Conservation (phyloP, 2,888 invertebrate genomes). For the Sipha maydis region DNA sequence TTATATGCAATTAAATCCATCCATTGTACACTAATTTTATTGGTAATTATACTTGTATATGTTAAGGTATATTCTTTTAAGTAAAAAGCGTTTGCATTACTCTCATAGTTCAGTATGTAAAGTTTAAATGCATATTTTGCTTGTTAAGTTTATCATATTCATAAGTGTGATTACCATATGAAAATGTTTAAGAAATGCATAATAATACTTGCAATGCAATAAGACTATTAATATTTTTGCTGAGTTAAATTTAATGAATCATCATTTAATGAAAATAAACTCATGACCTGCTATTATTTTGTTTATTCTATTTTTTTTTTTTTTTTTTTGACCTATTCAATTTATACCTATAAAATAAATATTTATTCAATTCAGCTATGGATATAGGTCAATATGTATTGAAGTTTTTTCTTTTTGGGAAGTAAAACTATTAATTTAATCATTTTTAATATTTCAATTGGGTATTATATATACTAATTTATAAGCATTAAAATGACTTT, state of each 20-base stretch:
- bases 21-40: neutral
- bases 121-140: neutral
- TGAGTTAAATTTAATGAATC: slow-evolving; percentile 12
- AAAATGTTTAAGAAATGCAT: neutral
- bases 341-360: neutral
- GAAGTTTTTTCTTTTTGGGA: neutral
- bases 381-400: slow-evolving; percentile 28
- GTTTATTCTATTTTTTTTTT: neutral
- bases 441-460: neutral
- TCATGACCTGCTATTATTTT: slow-evolving; percentile 38
- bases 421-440: neutral
- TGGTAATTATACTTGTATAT: neutral
- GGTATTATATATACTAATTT: neutral
- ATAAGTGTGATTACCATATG: neutral
- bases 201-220: neutral
- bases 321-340: slow-evolving; percentile 27
- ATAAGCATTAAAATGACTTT: neutral
- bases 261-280: slow-evolving; percentile 15
- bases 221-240: slow-evolving; percentile 24
- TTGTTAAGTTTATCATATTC: neutral
- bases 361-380: neutral
- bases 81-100: neutral
- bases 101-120: neutral
- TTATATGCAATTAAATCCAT: neutral
- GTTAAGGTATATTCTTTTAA: neutral